phyloP scores from a whole-genome alignment of 2,797 vertebrate species.

The Hydrophis major region DNA sequence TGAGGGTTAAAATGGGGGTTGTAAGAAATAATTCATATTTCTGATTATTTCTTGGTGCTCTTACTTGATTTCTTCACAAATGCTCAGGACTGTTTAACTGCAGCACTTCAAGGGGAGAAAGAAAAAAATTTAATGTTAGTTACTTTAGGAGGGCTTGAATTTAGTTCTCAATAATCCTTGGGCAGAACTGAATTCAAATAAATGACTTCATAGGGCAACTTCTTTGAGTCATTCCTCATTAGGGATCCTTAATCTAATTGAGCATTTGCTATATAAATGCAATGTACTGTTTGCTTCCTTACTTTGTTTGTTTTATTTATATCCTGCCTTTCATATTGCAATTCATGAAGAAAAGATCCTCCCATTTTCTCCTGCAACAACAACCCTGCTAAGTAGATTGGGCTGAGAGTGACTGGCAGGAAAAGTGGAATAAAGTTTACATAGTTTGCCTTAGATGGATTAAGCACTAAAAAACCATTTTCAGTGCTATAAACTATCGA shows the following conservation, averaged over 20 bases:
- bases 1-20: not conserved
- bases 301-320: not conserved
- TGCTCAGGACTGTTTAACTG: accelerated
- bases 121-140: not conserved
- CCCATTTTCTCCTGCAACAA: not conserved
- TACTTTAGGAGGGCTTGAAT: conserved; percentile 5
- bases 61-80: conserved; percentile 14
- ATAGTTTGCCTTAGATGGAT: not conserved
- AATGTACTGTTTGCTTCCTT: not conserved
- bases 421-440: not conserved
- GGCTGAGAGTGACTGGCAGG: not conserved
- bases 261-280: not conserved
- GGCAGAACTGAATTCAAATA: not conserved
- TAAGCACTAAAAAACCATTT: not conserved
- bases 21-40: conserved; percentile 11
- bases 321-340: not conserved
- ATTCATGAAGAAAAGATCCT: not conserved
- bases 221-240: not conserved
- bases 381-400: not conserved
- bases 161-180: not conserved
- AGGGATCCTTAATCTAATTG: not conserved
- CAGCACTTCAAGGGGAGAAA: not conserved
- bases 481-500: not conserved
- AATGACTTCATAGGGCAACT: not conserved
- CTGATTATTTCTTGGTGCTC: not conserved